A percentile compares a stretch with the other conserved stretches of the same genome.
Conservation (phyloP, 1,140 invertebrate species). For the Chelonus insularis region DNA sequence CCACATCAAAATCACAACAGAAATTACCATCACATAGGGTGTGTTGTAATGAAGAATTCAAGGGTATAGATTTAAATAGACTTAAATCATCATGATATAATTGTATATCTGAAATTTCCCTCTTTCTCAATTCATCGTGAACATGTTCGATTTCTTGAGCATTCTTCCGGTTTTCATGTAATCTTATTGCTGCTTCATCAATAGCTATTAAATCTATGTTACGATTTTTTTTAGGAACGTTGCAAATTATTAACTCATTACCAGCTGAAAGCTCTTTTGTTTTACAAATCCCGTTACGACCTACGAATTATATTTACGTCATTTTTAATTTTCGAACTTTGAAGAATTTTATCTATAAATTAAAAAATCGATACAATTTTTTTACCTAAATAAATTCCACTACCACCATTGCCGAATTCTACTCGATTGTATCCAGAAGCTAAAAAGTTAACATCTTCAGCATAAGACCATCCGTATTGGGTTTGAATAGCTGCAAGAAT, state of each 20-base stretch:
- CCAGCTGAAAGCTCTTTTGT: conserved; percentile 20
- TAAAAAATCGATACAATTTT: too few species aligned
- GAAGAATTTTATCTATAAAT: too few species aligned
- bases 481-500: conserved; percentile 56
- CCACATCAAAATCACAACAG: conserved; percentile 45
- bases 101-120: neutral
- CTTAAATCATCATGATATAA: conserved; percentile 3
- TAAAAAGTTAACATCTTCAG: conserved; percentile 63
- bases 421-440: conserved; percentile 62
- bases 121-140: conserved; percentile 25
- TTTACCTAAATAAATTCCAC: conserved; percentile 61
- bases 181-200: neutral
- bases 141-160: neutral
- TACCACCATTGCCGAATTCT: conserved; percentile 52
- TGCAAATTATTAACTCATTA: conserved; percentile 40
- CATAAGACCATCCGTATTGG: conserved; percentile 62
- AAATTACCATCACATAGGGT: conserved; percentile 38
- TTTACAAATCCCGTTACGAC: conserved; percentile 32
- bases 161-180: neutral
- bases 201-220: neutral
- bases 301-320: conserved; percentile 8
- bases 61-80: neutral
- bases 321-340: too few species aligned
- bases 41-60: conserved; percentile 20
- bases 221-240: conserved; percentile 41